Percentiles rank a stretch among this genome's conserved stretches.
Conservation (phyloP, 2,888 invertebrate species). For the Cantharis nigra region DNA sequence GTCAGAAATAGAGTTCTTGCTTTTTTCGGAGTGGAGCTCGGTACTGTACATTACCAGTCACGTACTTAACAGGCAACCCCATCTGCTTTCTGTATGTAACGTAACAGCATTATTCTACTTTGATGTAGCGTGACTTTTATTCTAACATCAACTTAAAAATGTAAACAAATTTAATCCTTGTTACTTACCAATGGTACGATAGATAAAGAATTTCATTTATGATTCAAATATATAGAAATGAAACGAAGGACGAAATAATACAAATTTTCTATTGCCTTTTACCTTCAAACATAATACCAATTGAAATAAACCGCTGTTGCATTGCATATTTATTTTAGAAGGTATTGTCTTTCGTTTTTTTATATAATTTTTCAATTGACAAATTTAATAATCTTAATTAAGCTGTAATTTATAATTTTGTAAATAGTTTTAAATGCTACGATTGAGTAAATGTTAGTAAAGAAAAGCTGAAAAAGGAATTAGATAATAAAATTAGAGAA, state of each 20-base stretch:
- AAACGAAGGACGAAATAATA: neutral
- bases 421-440: neutral
- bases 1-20: too few relatives aligned
- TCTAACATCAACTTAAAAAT: neutral
- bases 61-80: too few relatives aligned
- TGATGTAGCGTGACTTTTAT: neutral
- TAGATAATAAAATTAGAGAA: neutral
- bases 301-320: neutral
- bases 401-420: neutral
- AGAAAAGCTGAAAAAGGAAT: neutral
- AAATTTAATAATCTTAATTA: neutral
- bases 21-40: too few relatives aligned
- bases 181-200: neutral
- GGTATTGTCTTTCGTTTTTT: neutral
- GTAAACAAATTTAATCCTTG: neutral
- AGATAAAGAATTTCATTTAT: neutral
- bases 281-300: neutral
- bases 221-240: neutral
- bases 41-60: too few relatives aligned
- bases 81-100: neutral
- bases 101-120: neutral
- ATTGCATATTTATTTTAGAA: neutral
- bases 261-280: neutral
- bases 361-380: neutral
- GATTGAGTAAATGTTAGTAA: neutral